These are phyloP conservation scores for Parnassius smintheus DNA, from an alignment of 2,888 invertebrate genomes.

Conservation along the genomic window DNA sequence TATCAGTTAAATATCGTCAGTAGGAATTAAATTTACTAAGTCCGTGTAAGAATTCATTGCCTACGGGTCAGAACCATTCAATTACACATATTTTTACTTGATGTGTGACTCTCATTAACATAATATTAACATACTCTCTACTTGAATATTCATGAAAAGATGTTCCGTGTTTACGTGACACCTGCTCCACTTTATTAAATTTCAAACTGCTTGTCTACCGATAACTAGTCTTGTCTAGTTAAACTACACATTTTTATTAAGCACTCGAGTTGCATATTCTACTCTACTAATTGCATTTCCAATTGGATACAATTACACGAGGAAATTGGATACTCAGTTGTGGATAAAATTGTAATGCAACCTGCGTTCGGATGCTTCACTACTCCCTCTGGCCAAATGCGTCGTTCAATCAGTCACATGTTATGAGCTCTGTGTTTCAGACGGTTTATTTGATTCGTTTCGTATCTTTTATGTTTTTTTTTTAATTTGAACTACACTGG, in stretches of 20 bases:
- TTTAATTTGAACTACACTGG: too few relatives aligned
- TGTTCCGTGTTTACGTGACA: slow-evolving; percentile 3
- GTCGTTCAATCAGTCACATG: slow-evolving; percentile 33
- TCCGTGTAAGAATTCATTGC: background rate
- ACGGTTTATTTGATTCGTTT: slow-evolving; percentile 20
- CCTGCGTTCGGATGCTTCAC: slow-evolving; percentile 27
- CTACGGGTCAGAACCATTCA: slow-evolving; percentile 3
- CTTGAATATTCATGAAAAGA: slow-evolving; percentile 18
- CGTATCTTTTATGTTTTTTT: background rate
- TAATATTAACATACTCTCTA: background rate
- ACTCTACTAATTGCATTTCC: slow-evolving; percentile 24
- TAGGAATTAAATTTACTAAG: too few relatives aligned
- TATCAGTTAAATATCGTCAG: too few relatives aligned
- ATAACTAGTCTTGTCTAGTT: slow-evolving; percentile 1
- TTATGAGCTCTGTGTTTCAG: slow-evolving; percentile 20
- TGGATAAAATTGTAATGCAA: slow-evolving; percentile 19
- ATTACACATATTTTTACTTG: slow-evolving; percentile 4
- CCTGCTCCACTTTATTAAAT: slow-evolving; percentile 1
- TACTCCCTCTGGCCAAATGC: slow-evolving; percentile 33
- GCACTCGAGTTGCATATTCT: slow-evolving; percentile 17
- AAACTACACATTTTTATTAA: slow-evolving; percentile 22
- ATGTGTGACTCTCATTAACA: slow-evolving; percentile 10
- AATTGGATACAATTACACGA: slow-evolving; percentile 22
- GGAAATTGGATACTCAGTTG: slow-evolving; percentile 21
- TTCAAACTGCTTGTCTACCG: background rate